Conservation (phyloP, 2,888 invertebrate species). For the Sabellastarte sp. region DNA sequence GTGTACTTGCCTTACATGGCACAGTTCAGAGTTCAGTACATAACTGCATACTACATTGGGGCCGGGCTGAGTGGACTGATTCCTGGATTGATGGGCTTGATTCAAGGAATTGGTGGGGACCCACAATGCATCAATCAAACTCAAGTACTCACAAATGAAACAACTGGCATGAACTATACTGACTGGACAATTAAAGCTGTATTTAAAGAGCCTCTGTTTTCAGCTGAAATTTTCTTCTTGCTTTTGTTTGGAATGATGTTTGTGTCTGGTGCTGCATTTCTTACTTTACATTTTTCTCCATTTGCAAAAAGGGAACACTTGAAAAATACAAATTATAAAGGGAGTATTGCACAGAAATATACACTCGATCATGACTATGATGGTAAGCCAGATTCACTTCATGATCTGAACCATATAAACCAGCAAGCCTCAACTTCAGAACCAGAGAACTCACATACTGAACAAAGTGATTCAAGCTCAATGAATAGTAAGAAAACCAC, state of each 20-base stretch:
- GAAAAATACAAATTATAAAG: no score
- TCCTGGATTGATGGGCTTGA: slow-evolving; percentile 74
- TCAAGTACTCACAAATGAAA: no score
- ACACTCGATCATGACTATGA: no score
- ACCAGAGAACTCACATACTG: no score
- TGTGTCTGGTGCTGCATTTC: slow-evolving; percentile 68
- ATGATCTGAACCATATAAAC: no score
- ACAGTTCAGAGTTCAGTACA: slow-evolving; percentile 69
- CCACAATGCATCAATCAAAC: slow-evolving; percentile 50
- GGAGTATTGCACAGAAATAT: no score
- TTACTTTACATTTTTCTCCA: slow-evolving; percentile 63
- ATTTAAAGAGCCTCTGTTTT: slow-evolving; percentile 66
- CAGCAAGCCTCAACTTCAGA: no score
- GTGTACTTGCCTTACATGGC: slow-evolving; percentile 82
- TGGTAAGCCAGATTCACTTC: no score
- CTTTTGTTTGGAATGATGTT: slow-evolving; percentile 69
- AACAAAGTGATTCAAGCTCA: no score
- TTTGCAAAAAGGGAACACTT: neutral
- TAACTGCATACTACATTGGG: slow-evolving; percentile 77
- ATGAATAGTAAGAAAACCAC: no score
- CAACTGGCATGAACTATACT: no score
- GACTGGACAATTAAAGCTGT: slow-evolving; percentile 31
- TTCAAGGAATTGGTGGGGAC: slow-evolving; percentile 72
- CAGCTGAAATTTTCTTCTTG: slow-evolving; percentile 67
- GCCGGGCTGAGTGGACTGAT: slow-evolving; percentile 67